Percentiles rank a stretch among this genome's conserved stretches.
Evolutionary conservation across 2,113 vertebrate species (phyloP).

Genomic region (Mobula hypostoma): DNA sequence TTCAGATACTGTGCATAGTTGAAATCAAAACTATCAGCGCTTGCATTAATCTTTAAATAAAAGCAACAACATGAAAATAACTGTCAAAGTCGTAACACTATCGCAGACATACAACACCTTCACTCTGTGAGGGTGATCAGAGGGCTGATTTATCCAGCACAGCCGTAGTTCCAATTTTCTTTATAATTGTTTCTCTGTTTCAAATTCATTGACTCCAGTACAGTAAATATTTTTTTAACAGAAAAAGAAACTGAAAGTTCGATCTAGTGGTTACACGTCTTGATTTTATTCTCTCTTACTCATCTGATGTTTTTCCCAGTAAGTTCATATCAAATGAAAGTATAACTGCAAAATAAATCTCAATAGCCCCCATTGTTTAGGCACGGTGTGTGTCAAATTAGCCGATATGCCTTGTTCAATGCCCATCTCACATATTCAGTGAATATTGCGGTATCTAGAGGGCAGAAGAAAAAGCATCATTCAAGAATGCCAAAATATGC

Average conservation of each 20-base stretch:
- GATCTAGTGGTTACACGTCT: neutral
- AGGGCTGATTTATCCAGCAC: neutral
- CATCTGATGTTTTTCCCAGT: neutral
- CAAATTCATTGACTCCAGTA: neutral
- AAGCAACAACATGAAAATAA: constrained; percentile 33
- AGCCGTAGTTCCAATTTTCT: neutral
- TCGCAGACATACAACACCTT: constrained; percentile 15
- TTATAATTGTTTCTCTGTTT: constrained; percentile 2
- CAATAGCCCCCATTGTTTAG: too few relatives aligned
- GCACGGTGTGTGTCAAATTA: too few relatives aligned
- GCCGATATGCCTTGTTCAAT: too few relatives aligned
- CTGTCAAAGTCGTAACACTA: constrained; percentile 9
- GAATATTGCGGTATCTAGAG: too few relatives aligned
- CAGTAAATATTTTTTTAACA: neutral
- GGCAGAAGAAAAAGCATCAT: too few relatives aligned
- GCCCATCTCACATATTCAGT: too few relatives aligned
- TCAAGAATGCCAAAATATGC: too few relatives aligned
- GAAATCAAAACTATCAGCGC: constrained; percentile 35
- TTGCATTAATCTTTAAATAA: constrained; percentile 38
- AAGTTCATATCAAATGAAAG: neutral
- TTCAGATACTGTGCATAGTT: neutral
- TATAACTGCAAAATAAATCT: too few relatives aligned
- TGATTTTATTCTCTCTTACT: neutral
- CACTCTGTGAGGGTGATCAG: neutral
- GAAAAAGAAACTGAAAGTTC: neutral